Percentiles rank a stretch among this genome's conserved stretches.
Conservation (phyloP, 2,888 invertebrate species). For the Alloplasta piceator region DNA sequence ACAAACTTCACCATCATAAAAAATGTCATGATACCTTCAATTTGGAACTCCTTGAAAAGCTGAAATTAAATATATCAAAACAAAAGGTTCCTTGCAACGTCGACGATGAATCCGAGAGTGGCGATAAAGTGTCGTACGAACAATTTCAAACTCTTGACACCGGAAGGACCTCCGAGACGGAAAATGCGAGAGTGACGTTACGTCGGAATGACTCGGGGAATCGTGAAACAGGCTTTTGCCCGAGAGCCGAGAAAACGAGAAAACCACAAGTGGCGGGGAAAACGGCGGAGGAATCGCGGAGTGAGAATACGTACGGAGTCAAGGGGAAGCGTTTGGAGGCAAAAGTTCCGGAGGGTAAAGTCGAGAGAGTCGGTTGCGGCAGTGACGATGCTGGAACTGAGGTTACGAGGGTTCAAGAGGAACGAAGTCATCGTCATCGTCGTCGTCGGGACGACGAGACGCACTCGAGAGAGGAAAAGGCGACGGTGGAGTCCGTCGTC, state of each 20-base stretch:
- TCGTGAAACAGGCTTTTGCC: not conserved
- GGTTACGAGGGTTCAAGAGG: slow-evolving; percentile 66
- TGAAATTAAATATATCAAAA: not conserved
- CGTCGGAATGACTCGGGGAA: slow-evolving; percentile 31
- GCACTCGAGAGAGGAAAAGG: slow-evolving; percentile 52
- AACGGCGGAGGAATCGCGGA: slow-evolving; percentile 22
- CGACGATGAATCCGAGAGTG: slow-evolving; percentile 8
- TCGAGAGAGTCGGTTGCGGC: slow-evolving; percentile 34
- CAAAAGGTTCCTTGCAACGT: slow-evolving; percentile 20
- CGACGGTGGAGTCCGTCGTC: not conserved
- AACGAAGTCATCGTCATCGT: not conserved
- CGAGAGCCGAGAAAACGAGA: slow-evolving; percentile 33
- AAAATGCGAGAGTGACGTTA: not conserved
- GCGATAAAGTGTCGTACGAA: slow-evolving; percentile 1
- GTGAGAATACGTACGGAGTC: slow-evolving; percentile 42
- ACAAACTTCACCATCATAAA: no score
- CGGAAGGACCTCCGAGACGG: slow-evolving; percentile 8
- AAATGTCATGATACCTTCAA: no score
- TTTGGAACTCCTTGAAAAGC: no score
- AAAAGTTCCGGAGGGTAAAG: slow-evolving; percentile 48
- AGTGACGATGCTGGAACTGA: slow-evolving; percentile 24
- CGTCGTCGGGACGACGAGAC: slow-evolving; percentile 59
- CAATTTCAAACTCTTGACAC: slow-evolving; percentile 3
- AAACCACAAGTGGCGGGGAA: not conserved
- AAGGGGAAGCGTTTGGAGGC: slow-evolving; percentile 42